These are phyloP conservation scores for Pegoplata infirma DNA, from an alignment of 2,888 invertebrate species.

Conservation along the genomic window DNA sequence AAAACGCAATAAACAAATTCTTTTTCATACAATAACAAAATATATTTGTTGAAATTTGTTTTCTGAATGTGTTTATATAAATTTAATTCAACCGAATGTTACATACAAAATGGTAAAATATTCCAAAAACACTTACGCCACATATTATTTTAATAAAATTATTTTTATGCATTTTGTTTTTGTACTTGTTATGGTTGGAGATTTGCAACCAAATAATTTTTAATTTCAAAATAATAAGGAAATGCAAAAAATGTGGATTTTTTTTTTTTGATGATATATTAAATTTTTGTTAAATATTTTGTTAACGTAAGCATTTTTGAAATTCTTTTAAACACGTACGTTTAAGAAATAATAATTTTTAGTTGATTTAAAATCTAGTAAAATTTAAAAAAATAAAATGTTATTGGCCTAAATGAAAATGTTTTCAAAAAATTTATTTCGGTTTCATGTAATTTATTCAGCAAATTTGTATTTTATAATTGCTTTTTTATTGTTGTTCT, in stretches of 20 bases:
- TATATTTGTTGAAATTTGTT: background rate
- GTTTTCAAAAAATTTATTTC: slow-evolving; percentile 8
- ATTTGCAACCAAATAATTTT: background rate
- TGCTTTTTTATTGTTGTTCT: background rate
- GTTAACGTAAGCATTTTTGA: slow-evolving; percentile 1
- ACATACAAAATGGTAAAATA: background rate
- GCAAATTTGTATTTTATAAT: slow-evolving; percentile 6
- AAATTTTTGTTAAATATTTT: background rate
- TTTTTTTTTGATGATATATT: background rate
- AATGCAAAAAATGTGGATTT: background rate
- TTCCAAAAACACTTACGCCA: background rate
- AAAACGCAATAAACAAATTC: background rate
- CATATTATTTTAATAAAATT: background rate
- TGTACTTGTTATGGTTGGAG: background rate
- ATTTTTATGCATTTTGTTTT: background rate
- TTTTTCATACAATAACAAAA: background rate
- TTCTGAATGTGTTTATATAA: background rate
- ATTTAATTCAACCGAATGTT: background rate
- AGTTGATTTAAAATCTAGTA: slow-evolving; percentile 2
- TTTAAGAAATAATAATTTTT: background rate
- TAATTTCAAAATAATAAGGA: background rate
- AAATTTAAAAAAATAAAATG: background rate
- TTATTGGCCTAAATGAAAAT: background rate
- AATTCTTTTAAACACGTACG: slow-evolving; percentile 6
- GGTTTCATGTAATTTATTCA: background rate